Evolutionary conservation across 2,797 vertebrate species (phyloP).

Genomic region (Lindbergichthys nudifrons): DNA sequence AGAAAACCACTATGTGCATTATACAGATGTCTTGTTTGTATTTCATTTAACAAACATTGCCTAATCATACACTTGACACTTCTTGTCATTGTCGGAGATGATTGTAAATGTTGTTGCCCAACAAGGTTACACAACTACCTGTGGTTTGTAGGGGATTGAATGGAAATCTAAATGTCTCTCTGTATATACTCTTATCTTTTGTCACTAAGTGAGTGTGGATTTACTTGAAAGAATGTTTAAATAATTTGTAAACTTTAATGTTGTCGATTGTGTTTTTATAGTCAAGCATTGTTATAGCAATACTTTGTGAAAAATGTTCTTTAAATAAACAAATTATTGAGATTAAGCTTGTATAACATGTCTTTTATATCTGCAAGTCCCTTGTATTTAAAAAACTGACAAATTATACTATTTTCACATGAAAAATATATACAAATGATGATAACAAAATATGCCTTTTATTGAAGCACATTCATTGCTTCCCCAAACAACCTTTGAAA

Average conservation of each 20-base stretch:
- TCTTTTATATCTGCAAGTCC: background rate
- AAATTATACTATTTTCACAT: background rate
- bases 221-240: conserved; percentile 46
- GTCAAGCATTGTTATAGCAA: conserved; percentile 6
- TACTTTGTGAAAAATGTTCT: conserved; percentile 18
- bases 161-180: conserved; percentile 52
- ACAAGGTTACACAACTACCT: conserved; percentile 70
- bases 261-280: conserved; percentile 11
- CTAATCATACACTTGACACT: conserved; percentile 56
- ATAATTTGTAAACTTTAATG: background rate
- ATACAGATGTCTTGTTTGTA: background rate
- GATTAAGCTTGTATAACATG: conserved; percentile 10
- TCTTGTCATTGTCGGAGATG: conserved; percentile 49
- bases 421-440: background rate
- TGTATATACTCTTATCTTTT: conserved; percentile 26
- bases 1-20: background rate
- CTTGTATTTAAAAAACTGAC: background rate
- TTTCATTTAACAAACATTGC: conserved; percentile 50
- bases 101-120: conserved; percentile 70
- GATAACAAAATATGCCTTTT: background rate
- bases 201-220: conserved; percentile 21
- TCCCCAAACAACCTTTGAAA: conserved; percentile 12
- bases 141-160: conserved; percentile 59
- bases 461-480: background rate
- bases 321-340: conserved; percentile 48